phyloP scores from a whole-genome alignment of 2,888 invertebrate genomes.

The Pterostichus madidus region DNA sequence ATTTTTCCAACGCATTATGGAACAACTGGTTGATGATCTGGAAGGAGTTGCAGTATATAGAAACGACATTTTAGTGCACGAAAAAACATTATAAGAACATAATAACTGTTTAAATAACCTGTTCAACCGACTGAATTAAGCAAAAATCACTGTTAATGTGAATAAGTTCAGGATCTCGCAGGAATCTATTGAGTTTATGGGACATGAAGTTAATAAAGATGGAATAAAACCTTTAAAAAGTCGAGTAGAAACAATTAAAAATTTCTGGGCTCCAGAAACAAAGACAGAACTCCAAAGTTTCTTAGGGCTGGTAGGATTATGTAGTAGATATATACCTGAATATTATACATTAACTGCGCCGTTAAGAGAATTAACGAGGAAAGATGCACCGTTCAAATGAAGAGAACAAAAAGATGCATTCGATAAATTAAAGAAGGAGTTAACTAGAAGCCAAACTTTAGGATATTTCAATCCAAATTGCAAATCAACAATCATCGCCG shows the following conservation, averaged over 20 bases:
- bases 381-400: neutral
- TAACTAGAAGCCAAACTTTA: neutral
- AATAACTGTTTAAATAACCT: neutral
- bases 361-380: neutral
- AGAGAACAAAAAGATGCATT: neutral
- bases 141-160: neutral
- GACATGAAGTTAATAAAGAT: neutral
- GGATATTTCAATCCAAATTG: neutral
- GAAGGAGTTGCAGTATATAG: neutral
- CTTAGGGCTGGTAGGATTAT: neutral
- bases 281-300: constrained; percentile 7
- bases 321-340: constrained; percentile 6
- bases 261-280: neutral
- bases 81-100: constrained; percentile 1
- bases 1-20: constrained; percentile 52
- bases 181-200: constrained; percentile 21
- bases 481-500: neutral
- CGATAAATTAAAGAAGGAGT: neutral
- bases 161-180: neutral
- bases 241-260: neutral
- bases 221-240: constrained; percentile 7
- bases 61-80: constrained; percentile 27
- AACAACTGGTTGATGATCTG: neutral
- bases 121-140: neutral
- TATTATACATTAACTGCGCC: neutral